phyloP scores from a whole-genome alignment of 1,140 invertebrate genomes.

The Drosophila pachea region DNA sequence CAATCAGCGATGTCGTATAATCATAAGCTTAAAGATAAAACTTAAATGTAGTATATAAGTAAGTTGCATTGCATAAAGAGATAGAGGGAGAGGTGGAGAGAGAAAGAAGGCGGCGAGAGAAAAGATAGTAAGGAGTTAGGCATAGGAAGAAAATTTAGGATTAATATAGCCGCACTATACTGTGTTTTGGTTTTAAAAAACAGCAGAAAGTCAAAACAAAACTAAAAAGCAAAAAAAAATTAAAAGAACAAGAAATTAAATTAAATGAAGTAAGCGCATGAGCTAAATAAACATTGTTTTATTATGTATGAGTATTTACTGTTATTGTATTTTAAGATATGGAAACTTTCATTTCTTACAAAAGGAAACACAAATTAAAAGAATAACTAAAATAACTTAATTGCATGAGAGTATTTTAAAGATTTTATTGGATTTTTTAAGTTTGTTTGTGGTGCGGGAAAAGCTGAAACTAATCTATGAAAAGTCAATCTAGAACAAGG shows the following conservation, averaged over 20 bases:
- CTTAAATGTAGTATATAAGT: constrained; percentile 59
- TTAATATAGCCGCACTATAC: constrained; percentile 70
- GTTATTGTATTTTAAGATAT: constrained; percentile 74
- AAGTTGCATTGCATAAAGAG: constrained; percentile 59
- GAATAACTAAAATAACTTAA: constrained; percentile 37
- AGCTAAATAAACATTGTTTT: constrained; percentile 41
- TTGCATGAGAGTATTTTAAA: constrained; percentile 50
- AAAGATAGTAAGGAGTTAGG: too few species aligned
- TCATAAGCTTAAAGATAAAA: constrained; percentile 72
- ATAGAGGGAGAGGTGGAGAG: neutral
- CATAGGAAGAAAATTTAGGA: constrained; percentile 18
- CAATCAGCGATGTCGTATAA: constrained; percentile 73
- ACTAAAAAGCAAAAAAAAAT: constrained; percentile 11
- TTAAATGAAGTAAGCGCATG: constrained; percentile 59
- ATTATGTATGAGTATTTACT: constrained; percentile 74
- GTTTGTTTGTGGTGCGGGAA: constrained; percentile 54
- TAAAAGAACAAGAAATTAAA: constrained; percentile 29
- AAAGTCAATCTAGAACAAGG: constrained; percentile 26
- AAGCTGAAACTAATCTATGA: constrained; percentile 20
- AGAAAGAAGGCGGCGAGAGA: neutral
- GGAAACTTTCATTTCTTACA: constrained; percentile 56
- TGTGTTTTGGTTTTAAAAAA: constrained; percentile 78
- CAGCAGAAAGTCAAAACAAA: constrained; percentile 53
- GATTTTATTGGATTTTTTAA: constrained; percentile 68
- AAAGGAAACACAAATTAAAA: constrained; percentile 38